phyloP scores from a whole-genome alignment of 2,113 vertebrate species.

The Nerophis ophidion region DNA sequence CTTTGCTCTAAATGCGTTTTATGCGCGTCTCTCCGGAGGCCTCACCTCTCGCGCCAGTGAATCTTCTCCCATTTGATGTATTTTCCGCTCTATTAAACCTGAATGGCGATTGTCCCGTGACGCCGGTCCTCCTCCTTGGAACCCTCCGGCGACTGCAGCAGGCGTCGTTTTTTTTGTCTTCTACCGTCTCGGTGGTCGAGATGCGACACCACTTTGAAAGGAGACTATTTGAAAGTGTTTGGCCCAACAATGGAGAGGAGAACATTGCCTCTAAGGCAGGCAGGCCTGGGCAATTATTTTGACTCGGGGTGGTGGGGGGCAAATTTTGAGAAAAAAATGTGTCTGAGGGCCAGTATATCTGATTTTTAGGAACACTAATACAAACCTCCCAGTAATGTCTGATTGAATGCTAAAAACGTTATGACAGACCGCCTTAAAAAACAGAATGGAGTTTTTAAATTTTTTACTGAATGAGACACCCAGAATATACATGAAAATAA shows the following conservation, averaged over 20 bases:
- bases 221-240: slow-evolving; percentile 16
- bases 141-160: slow-evolving; percentile 34
- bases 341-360: too few species aligned
- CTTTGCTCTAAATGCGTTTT: neutral
- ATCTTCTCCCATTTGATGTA: slow-evolving; percentile 37
- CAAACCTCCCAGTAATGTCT: too few species aligned
- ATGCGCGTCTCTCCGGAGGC: slow-evolving; percentile 1
- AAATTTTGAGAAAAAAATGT: too few species aligned
- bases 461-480: too few species aligned
- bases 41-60: slow-evolving; percentile 33
- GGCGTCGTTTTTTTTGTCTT: slow-evolving; percentile 21
- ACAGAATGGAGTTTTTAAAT: too few species aligned
- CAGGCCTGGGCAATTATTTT: too few species aligned
- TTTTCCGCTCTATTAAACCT: slow-evolving; percentile 63
- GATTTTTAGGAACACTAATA: too few species aligned
- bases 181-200: slow-evolving; percentile 5
- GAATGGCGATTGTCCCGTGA: slow-evolving; percentile 35
- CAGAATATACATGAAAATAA: too few species aligned
- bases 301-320: too few species aligned
- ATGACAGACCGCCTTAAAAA: too few species aligned
- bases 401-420: too few species aligned
- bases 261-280: slow-evolving; percentile 20
- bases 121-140: neutral
- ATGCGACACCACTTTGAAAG: slow-evolving; percentile 25
- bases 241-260: slow-evolving; percentile 34